Evolutionary conservation across 2,113 vertebrate genomes (phyloP), one percentile per base, ranked within the genome.

Genomic region (Podarcis raffonei): DNA sequence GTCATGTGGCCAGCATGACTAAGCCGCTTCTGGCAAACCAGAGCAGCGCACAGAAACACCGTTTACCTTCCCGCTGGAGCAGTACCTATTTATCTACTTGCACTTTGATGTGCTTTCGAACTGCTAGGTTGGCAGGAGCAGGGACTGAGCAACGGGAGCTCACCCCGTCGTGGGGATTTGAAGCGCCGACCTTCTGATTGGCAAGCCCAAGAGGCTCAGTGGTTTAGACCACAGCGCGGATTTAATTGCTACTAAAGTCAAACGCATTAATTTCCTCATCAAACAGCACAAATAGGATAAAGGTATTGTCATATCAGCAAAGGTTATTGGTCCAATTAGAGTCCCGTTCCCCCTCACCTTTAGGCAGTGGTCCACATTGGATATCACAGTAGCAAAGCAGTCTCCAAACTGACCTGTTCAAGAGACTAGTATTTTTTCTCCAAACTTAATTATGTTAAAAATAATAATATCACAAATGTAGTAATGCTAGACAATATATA

Each of bases 311-410:
- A 27, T 71, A 81, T 27, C 86, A 78, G 86, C 88, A 81, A 9
- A 86, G 65, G 57, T 39, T 86, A 35, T 79, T 72, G 74, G 30
- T 90, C 66, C 89, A 91, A 25, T 77, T 80, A 27, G 42, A 71
- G 81, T 18, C 42, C 6, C 71, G 80, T 83, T 42, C 6, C 42
- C 89, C 92, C 90, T 82, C 92, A 53, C 89, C 59, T 93, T 91
- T 86, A 89, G 93, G 93, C 95, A 95, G 89, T 92, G 65, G 90
- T 66, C 83, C 62, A 71, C 84, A 66, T 22, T 35, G 74, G 69
- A 77, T 85, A 90, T 66, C 85, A 87, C 16, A 90, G 65, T 1
- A 0, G 18, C 69, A 91, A 69, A 82, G 92, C 77, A 90, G 89
- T 75, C 35, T 53, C 82, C 74, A 85, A 86, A 39, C 2, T 27